Conservation (phyloP, 1,140 invertebrate genomes). For the Adelges cooleyi region DNA sequence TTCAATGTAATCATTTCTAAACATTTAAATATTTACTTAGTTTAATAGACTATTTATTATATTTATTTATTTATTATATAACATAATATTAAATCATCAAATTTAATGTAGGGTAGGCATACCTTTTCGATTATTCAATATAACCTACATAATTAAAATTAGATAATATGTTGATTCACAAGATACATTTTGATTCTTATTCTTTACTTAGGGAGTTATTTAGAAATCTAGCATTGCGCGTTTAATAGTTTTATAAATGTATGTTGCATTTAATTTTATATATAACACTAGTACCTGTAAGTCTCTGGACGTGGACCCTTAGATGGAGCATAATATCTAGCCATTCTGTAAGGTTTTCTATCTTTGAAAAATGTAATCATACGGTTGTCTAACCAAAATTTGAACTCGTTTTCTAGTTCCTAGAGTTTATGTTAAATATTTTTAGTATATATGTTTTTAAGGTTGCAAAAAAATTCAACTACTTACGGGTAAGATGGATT, state of each 20-base stretch:
- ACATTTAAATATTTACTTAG: constrained; percentile 9
- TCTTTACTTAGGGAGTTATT: too few species aligned
- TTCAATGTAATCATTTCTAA: constrained; percentile 44
- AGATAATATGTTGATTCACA: too few species aligned
- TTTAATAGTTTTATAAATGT: too few species aligned
- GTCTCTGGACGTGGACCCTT: constrained; percentile 65
- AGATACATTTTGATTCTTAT: too few species aligned
- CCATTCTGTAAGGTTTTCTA: constrained; percentile 45
- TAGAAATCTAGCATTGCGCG: too few species aligned
- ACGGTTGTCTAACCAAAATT: constrained; percentile 48
- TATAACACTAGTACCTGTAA: constrained; percentile 45
- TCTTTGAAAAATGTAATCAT: constrained; percentile 40
- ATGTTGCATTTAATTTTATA: neutral
- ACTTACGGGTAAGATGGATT: constrained; percentile 42
- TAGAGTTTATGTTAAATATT: constrained; percentile 41
- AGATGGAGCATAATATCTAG: constrained; percentile 44
- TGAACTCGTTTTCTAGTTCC: constrained; percentile 55
- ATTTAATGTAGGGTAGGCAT: too few species aligned
- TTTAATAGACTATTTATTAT: neutral
- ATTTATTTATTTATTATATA: neutral
- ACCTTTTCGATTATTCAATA: neutral
- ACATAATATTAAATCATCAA: too few species aligned
- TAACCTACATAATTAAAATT: neutral
- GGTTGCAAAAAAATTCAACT: constrained; percentile 50
- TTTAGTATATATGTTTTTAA: constrained; percentile 36